Base-by-base conservation (phyloP, 2,888 invertebrate species). In the Onchidella celtica region DNA sequence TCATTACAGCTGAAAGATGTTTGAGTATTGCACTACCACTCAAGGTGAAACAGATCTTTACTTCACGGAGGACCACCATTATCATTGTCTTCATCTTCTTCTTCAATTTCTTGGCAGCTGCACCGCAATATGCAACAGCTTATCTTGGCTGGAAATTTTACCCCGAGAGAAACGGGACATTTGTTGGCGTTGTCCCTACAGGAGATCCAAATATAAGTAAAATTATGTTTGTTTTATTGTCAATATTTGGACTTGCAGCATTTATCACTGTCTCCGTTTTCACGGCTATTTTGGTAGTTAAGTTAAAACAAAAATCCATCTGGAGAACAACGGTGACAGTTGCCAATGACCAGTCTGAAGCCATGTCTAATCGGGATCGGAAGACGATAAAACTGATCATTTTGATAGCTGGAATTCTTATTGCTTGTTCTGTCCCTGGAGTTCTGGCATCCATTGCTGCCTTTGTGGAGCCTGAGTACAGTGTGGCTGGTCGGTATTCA, bases 1-100 rank as follows among this genome's bases (percentile, higher is more conserved):
- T 66, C 55, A 40, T 76, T n/a, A 76, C 76, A 27, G 21, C 57
- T n/a, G 76, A 76, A 55, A 65, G 76, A 34, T 76, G 29, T 68
- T 57, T 76, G n/a, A 47, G 66, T 61, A 68, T 76, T 11, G 27
- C 66, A 38, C 24, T 66, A 29, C 76, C 76, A 34, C 55, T 76
- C 11, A 76, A 66, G 32, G 55, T 76, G 4, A 75, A 75, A 63
- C 24, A 38, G 9, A 75, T 75, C 29, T 24, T 75, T 17, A 75
- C 74, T 14, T 38, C 74, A 27, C 61, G 27, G 29, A 75, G 34
- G 29, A 38, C 74, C 27, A 14, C n/a, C 1, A 3, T 63, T 1
- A 40, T 63, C 27, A 1, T 75, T 9, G n/a, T 24, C 14, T 1
- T 27, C 6, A 75, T 75, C 17, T 75, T 34, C 57, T 1, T 66